These are phyloP conservation scores for Drosophila tripunctata DNA, from an alignment of 2,888 invertebrate genomes.

Conservation along the genomic window DNA sequence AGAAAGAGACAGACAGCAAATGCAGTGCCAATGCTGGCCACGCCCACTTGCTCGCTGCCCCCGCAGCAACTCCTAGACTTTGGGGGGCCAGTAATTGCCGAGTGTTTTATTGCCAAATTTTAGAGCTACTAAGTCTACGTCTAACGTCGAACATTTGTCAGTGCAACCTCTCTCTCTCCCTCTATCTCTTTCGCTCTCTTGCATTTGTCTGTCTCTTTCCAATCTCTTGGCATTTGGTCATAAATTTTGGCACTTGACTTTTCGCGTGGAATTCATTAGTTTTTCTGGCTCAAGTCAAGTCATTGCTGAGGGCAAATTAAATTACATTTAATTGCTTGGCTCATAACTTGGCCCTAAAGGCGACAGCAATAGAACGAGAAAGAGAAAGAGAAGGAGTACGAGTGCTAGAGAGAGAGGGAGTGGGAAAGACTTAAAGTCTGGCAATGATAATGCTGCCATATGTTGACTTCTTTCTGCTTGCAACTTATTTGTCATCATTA, in stretches of 20 bases:
- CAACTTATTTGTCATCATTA: conserved; percentile 68
- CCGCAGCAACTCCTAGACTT: not conserved
- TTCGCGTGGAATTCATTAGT: conserved; percentile 78
- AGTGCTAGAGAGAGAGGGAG: not conserved
- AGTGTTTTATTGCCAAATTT: conserved; percentile 79
- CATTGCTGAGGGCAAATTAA: conserved; percentile 66
- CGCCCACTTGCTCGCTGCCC: not conserved
- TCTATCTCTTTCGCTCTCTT: not conserved
- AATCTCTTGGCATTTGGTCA: conserved; percentile 41
- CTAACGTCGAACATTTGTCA: conserved; percentile 79
- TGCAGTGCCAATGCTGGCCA: conserved; percentile 11
- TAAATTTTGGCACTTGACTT: conserved; percentile 74
- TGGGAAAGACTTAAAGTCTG: conserved; percentile 1
- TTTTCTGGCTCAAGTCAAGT: conserved; percentile 47
- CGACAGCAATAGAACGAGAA: too few species aligned
- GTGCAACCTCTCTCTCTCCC: conserved; percentile 6
- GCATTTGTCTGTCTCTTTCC: not conserved
- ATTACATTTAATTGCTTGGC: conserved; percentile 75
- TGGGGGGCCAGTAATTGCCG: conserved; percentile 68
- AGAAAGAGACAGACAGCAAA: conserved; percentile 1
- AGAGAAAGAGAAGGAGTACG: not conserved
- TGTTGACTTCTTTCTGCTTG: conserved; percentile 7
- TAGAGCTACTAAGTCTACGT: conserved; percentile 69
- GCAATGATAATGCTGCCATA: conserved; percentile 41
- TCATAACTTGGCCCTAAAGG: conserved; percentile 65